phyloP scores from a whole-genome alignment of 1,140 invertebrate genomes.

The Drosophila triauraria region DNA sequence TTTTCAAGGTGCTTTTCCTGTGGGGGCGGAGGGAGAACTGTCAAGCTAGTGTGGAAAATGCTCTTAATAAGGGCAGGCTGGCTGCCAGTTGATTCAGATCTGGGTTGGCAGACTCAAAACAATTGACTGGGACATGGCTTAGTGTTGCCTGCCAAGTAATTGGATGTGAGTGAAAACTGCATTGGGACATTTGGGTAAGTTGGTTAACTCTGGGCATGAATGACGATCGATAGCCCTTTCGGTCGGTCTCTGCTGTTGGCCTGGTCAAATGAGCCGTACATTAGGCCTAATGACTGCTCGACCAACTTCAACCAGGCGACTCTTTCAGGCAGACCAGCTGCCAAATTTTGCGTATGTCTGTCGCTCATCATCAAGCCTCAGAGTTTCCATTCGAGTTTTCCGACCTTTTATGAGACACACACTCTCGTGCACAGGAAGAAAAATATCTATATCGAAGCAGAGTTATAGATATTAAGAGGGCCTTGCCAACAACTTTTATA shows the following conservation, averaged over 20 bases:
- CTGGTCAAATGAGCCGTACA: conserved; percentile 30
- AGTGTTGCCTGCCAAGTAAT: conserved; percentile 36
- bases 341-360: conserved; percentile 28
- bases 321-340: conserved; percentile 34
- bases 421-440: neutral
- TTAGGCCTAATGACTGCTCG: conserved; percentile 44
- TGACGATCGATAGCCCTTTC: conserved; percentile 31
- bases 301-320: conserved; percentile 26
- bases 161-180: conserved; percentile 47
- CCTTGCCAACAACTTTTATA: no score
- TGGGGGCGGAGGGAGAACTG: conserved; percentile 22
- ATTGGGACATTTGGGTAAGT: conserved; percentile 21
- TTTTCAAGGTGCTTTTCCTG: conserved; percentile 24
- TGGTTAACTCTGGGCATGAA: conserved; percentile 10
- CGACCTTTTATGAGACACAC: conserved; percentile 38
- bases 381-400: conserved; percentile 37
- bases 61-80: conserved; percentile 38
- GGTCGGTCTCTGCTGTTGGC: neutral
- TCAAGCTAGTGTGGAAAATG: conserved; percentile 59
- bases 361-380: conserved; percentile 40
- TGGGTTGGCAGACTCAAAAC: conserved; percentile 38
- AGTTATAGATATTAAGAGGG: no score
- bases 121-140: conserved; percentile 49
- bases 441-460: no score
- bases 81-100: conserved; percentile 22